Conservation (phyloP, 2,888 invertebrate genomes). For the Apoda limacodes region DNA sequence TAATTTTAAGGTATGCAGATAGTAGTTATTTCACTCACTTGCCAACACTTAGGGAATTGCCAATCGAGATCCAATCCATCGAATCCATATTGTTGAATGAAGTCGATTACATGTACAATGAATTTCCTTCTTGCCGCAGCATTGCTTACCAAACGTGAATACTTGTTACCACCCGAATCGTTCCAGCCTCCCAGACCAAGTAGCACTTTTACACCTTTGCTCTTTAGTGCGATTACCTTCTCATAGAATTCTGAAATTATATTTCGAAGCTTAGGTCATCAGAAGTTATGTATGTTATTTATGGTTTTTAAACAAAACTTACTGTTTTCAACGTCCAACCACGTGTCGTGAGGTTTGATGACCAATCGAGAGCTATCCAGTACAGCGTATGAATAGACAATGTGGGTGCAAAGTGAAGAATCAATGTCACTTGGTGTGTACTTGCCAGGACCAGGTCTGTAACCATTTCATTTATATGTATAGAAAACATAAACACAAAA, state of each 20-base stretch:
- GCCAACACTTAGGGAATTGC: slow-evolving; percentile 96
- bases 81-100: slow-evolving; percentile 83
- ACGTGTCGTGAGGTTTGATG: slow-evolving; percentile 88
- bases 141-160: slow-evolving; percentile 83
- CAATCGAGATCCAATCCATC: slow-evolving; percentile 94
- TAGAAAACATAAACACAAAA: not conserved
- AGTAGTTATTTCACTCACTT: slow-evolving; percentile 59
- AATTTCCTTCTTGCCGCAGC: slow-evolving; percentile 78
- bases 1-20: no score
- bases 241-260: slow-evolving; percentile 87
- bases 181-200: slow-evolving; percentile 96
- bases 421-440: slow-evolving; percentile 87
- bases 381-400: slow-evolving; percentile 93
- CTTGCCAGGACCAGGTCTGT: slow-evolving; percentile 84
- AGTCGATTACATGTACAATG: slow-evolving; percentile 79
- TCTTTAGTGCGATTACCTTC: slow-evolving; percentile 80
- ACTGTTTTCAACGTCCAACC: slow-evolving; percentile 92
- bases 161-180: slow-evolving; percentile 91
- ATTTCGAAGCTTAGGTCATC: slow-evolving; percentile 2
- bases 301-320: slow-evolving; percentile 49
- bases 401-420: slow-evolving; percentile 87
- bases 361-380: slow-evolving; percentile 79
- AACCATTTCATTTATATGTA: no score
- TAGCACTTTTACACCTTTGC: slow-evolving; percentile 81
- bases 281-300: not conserved